Conservation (phyloP, 1,140 invertebrate species). For the Pseudobourletiella spinata region DNA sequence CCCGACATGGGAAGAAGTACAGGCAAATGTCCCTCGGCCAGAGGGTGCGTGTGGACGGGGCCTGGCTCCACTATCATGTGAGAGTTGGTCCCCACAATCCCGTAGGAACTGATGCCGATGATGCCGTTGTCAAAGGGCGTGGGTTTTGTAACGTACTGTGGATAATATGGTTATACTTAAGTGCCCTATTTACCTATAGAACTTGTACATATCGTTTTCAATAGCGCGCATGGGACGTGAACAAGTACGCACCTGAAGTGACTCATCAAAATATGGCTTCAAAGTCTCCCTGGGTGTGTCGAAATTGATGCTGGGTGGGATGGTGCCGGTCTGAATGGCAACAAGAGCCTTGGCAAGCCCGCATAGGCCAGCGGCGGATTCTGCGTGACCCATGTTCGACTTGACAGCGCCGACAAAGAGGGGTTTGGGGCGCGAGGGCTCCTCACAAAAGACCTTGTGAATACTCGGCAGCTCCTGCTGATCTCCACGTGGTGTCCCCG, state of each 20-base stretch:
- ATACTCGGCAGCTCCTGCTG: slow-evolving; percentile 37
- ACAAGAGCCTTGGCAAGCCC: background rate
- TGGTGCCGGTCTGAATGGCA: too few species aligned
- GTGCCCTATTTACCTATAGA: background rate
- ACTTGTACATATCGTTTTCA: background rate
- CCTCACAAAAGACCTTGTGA: slow-evolving; percentile 47
- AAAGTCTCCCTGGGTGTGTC: background rate
- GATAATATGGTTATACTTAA: background rate
- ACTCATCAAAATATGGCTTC: background rate
- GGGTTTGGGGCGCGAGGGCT: slow-evolving; percentile 41
- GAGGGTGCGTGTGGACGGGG: slow-evolving; percentile 3
- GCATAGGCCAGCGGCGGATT: slow-evolving; percentile 36
- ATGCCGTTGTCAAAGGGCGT: background rate
- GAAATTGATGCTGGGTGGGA: slow-evolving; percentile 6
- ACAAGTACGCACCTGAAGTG: background rate
- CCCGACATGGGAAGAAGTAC: slow-evolving; percentile 69
- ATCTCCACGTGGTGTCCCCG: slow-evolving; percentile 45
- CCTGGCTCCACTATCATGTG: too few species aligned
- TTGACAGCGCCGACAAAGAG: slow-evolving; percentile 50
- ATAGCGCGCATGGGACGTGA: too few species aligned
- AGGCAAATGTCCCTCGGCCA: slow-evolving; percentile 44
- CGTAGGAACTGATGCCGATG: background rate
- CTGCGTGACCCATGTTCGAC: slow-evolving; percentile 54
- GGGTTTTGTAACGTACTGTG: background rate
- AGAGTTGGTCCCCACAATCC: too few species aligned